These are phyloP conservation scores for Drosophila meridionalis DNA, from an alignment of 2,888 invertebrate species.

Conservation along the genomic window DNA sequence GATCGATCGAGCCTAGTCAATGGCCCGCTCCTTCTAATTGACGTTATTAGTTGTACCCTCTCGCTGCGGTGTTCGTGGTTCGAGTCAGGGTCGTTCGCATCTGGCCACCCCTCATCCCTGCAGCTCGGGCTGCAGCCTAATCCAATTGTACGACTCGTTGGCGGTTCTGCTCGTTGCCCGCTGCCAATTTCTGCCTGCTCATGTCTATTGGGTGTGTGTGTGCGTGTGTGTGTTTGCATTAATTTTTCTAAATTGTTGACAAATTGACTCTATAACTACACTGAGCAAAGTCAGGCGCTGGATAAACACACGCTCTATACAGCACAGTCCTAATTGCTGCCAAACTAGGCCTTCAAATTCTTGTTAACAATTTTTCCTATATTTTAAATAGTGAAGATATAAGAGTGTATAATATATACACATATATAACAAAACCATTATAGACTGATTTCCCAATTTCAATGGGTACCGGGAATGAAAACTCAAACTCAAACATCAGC, in stretches of 20 bases:
- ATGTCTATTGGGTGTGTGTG: constrained; percentile 32
- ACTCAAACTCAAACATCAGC: too few species aligned
- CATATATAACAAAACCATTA: too few species aligned
- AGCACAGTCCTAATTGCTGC: neutral
- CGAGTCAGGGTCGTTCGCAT: constrained; percentile 39
- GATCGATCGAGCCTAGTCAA: constrained; percentile 55
- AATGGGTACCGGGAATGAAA: too few species aligned
- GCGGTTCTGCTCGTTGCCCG: constrained; percentile 50
- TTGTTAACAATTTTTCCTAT: neutral
- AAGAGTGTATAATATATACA: too few species aligned
- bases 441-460: too few species aligned
- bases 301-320: neutral
- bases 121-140: constrained; percentile 26
- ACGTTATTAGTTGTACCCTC: constrained; percentile 65
- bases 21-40: constrained; percentile 63
- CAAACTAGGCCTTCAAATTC: neutral
- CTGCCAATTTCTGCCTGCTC: constrained; percentile 60
- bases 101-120: constrained; percentile 49
- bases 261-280: constrained; percentile 42
- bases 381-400: neutral
- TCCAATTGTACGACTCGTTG: constrained; percentile 61
- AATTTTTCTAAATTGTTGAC: constrained; percentile 63
- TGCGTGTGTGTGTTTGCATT: constrained; percentile 50
- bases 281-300: constrained; percentile 2
- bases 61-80: constrained; percentile 14